Conservation (phyloP, 2,797 vertebrate genomes). For the Esox lucius region DNA sequence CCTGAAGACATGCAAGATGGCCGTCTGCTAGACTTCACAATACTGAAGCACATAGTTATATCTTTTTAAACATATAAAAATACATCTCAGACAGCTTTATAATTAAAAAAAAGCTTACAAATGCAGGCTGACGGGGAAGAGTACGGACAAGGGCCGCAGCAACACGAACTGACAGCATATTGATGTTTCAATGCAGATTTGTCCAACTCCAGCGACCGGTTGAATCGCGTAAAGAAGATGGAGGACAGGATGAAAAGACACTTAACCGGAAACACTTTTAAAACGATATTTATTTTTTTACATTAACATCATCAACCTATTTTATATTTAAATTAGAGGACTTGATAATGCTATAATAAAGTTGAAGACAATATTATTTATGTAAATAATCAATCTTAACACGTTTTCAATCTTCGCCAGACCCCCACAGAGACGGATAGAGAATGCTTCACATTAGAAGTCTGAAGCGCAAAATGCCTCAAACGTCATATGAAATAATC, state of each 20-base stretch:
- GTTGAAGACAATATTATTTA: background rate
- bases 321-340: background rate
- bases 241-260: slow-evolving; percentile 48
- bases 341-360: background rate
- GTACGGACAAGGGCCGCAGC: slow-evolving; percentile 82
- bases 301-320: background rate
- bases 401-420: background rate
- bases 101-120: slow-evolving; percentile 76
- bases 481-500: too few species aligned
- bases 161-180: slow-evolving; percentile 89
- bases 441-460: too few species aligned
- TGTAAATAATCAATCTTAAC: background rate
- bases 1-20: slow-evolving; percentile 61
- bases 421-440: background rate
- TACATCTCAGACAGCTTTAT: background rate
- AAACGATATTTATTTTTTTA: background rate
- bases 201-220: slow-evolving; percentile 52
- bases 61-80: background rate
- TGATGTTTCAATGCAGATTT: slow-evolving; percentile 18
- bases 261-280: slow-evolving; percentile 55
- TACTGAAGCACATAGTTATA: background rate
- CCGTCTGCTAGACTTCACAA: slow-evolving; percentile 31
- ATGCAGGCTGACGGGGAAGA: slow-evolving; percentile 81
- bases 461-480: too few species aligned
- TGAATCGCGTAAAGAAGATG: slow-evolving; percentile 51